Percentiles rank a stretch among this genome's conserved stretches.
These are phyloP conservation scores for Megamerina dolium DNA, from an alignment of 2,888 invertebrate species.

Conservation along the genomic window DNA sequence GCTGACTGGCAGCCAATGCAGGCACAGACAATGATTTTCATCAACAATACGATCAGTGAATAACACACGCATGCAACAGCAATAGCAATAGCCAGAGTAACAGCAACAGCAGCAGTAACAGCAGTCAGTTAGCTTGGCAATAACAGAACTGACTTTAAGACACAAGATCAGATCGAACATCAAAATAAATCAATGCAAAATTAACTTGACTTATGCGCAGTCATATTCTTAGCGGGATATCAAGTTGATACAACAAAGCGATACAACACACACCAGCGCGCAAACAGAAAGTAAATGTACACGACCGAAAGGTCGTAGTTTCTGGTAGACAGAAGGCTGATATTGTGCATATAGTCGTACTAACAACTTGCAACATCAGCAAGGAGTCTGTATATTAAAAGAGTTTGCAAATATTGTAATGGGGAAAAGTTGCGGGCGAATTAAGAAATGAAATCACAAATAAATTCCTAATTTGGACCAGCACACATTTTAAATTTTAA, in stretches of 20 bases:
- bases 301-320: not conserved
- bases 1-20: conserved; percentile 1
- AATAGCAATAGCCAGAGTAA: not conserved
- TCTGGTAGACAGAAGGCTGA: too few relatives aligned
- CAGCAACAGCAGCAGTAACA: conserved; percentile 1
- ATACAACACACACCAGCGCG: conserved; percentile 3
- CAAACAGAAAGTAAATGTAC: too few relatives aligned
- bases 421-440: too few relatives aligned
- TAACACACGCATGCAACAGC: too few relatives aligned
- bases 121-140: not conserved
- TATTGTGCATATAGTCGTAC: too few relatives aligned
- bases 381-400: too few relatives aligned
- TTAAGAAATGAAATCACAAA: too few relatives aligned
- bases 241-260: conserved; percentile 11
- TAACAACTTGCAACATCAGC: too few relatives aligned
- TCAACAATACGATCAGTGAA: conserved; percentile 12
- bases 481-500: too few relatives aligned
- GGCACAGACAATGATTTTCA: conserved; percentile 15
- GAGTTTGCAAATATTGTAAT: too few relatives aligned
- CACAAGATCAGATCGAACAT: conserved; percentile 30
- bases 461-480: too few relatives aligned
- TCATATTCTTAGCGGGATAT: conserved; percentile 33
- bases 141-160: conserved; percentile 11
- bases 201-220: conserved; percentile 34
- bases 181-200: conserved; percentile 34